phyloP scores from a whole-genome alignment of 1,140 invertebrate species.

The Eupristina koningsbergeri region DNA sequence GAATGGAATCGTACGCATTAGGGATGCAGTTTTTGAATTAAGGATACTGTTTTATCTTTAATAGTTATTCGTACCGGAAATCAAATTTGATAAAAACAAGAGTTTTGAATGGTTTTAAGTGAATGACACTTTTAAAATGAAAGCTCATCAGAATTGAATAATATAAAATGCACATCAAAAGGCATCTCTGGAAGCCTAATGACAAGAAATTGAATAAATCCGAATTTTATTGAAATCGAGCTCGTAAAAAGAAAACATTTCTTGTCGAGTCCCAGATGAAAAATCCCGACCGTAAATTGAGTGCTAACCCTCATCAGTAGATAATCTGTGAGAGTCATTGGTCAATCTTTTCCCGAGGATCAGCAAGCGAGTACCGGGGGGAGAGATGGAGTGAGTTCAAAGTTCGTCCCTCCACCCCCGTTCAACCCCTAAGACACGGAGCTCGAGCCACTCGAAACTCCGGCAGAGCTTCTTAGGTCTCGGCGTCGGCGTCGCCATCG shows the following conservation, averaged over 20 bases:
- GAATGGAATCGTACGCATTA: too few relatives aligned
- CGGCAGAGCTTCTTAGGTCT: background rate
- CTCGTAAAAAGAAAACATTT: background rate
- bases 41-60: too few relatives aligned
- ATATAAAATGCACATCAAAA: too few relatives aligned
- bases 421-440: background rate
- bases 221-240: background rate
- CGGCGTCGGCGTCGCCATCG: too few relatives aligned
- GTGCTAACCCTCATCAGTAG: background rate
- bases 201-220: background rate
- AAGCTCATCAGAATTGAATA: too few relatives aligned
- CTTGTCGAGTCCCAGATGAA: background rate
- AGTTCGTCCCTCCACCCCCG: background rate
- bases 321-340: conserved; percentile 3
- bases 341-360: background rate
- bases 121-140: too few relatives aligned
- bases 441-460: background rate
- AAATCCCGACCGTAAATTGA: background rate
- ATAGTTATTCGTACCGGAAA: too few relatives aligned
- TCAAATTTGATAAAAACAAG: too few relatives aligned
- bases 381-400: background rate
- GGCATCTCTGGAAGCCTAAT: too few relatives aligned
- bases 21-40: too few relatives aligned
- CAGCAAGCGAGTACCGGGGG: background rate
- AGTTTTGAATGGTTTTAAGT: too few relatives aligned